A percentile compares a stretch with the other conserved stretches of the same genome.
These are phyloP conservation scores for Clistopyga incitator DNA, from an alignment of 2,888 invertebrate species.

Conservation along the genomic window DNA sequence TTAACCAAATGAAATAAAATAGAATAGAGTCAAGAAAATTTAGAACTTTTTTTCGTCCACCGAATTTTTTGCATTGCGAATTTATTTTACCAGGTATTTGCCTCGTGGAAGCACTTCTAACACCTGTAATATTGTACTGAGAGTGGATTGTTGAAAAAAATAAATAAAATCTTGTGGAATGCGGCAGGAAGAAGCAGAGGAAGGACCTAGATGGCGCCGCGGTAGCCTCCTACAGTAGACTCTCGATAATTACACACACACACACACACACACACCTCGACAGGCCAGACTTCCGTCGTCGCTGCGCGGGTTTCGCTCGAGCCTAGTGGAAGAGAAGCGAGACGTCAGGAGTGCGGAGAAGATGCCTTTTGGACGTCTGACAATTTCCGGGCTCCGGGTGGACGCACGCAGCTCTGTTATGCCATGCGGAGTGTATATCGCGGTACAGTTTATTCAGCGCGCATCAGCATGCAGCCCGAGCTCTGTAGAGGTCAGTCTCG, in stretches of 20 bases:
- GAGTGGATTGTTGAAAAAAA: too few species aligned
- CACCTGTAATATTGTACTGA: slow-evolving; percentile 3
- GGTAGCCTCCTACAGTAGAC: neutral
- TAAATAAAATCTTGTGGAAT: neutral
- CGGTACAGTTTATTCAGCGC: slow-evolving; percentile 23
- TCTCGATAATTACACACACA: neutral
- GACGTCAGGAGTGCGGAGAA: slow-evolving; percentile 21
- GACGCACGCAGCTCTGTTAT: slow-evolving; percentile 24
- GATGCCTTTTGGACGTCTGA: slow-evolving; percentile 6
- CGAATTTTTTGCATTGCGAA: too few species aligned
- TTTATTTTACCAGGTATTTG: slow-evolving; percentile 32
- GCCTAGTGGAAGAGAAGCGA: slow-evolving; percentile 24
- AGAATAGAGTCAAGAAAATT: too few species aligned
- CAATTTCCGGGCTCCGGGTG: slow-evolving; percentile 58
- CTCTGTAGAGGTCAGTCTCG: slow-evolving; percentile 71
- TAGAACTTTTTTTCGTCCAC: too few species aligned
- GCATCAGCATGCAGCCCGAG: slow-evolving; percentile 44
- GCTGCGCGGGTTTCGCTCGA: neutral
- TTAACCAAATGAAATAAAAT: too few species aligned
- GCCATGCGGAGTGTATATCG: slow-evolving; percentile 14
- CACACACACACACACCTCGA: too few species aligned
- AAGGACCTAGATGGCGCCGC: neutral
- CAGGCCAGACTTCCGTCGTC: slow-evolving; percentile 4
- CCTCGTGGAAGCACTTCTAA: neutral
- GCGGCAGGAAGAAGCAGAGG: slow-evolving; percentile 8